Evolutionary conservation across 1,140 invertebrate genomes (phyloP).

Genomic region (Penaeus chinensis): DNA sequence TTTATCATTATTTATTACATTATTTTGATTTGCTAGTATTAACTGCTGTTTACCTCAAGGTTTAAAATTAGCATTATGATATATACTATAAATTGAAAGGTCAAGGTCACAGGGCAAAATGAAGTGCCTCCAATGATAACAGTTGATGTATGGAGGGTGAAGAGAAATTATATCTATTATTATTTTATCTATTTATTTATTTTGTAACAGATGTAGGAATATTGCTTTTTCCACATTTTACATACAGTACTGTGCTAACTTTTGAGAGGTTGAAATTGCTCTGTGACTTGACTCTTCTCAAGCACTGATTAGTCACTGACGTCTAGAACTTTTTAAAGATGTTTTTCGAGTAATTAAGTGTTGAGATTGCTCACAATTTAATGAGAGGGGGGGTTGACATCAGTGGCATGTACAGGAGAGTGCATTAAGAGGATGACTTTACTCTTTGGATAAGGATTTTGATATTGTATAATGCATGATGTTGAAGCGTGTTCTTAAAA

Average conservation of each 20-base stretch:
- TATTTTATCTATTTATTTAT: constrained; percentile 5
- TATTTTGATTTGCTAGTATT: constrained; percentile 45
- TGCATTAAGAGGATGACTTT: too few species aligned
- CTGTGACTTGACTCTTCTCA: constrained; percentile 51
- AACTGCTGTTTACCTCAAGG: constrained; percentile 60
- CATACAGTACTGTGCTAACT: constrained; percentile 11
- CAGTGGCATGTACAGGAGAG: constrained; percentile 18
- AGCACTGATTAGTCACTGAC: constrained; percentile 60
- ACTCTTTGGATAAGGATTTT: too few species aligned
- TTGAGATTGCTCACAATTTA: constrained; percentile 58
- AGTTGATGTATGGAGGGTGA: not conserved
- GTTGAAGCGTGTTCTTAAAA: too few species aligned
- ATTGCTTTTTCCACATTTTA: not conserved
- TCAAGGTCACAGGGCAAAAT: constrained; percentile 55
- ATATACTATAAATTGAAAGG: constrained; percentile 34
- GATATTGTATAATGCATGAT: too few species aligned
- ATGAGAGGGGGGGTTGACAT: constrained; percentile 50
- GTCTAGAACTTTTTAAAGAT: constrained; percentile 55
- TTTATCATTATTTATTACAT: too few species aligned
- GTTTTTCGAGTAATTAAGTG: constrained; percentile 56
- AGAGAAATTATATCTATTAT: constrained; percentile 18
- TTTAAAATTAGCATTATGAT: constrained; percentile 57
- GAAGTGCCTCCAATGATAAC: constrained; percentile 36
- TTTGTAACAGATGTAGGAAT: not conserved
- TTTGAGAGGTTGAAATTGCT: constrained; percentile 30